Evolutionary conservation across 2,113 vertebrate genomes (phyloP), one percentile per base, ranked within the genome.

Genomic region (Notarius quadriscutis): DNA sequence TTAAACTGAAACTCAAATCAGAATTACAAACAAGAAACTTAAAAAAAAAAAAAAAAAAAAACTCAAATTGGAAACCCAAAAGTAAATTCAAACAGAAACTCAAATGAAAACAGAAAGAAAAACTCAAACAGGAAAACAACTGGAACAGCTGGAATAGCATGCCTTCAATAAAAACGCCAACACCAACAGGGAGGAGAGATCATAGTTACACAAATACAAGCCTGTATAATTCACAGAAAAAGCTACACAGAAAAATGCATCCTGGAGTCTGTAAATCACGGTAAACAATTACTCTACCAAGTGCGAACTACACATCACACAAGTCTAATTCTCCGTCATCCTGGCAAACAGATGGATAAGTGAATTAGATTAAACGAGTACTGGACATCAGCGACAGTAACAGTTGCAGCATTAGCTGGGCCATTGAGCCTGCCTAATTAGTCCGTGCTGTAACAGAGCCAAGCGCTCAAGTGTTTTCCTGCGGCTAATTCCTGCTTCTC

Each of bases 391-490:
- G 74, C 83, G 72, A 78, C n/a, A 87, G 83, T 17, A 27, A 34
- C 88, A 88, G 91, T 89, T 89, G 89, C 51, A 34, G 83, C 91
- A 89, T 93, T 91, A 93, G 87, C 91, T 91, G 91, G 86, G 91
- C 84, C 65, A 89, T 82, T 86, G 89, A 87, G 87, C 69, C 86
- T 11, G 55, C 87, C 41, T 50, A 85, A 84, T 88, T 91, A 92
- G 75, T 89, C 92, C 87, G 90, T 51, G 92, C 86, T 91, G 91
- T 87, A 89, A 85, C 50, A 51, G 85, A 90, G 93, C 93, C 92
- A 92, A 93, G 81, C 41, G 88, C 89, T 88, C 90, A 86, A 90
- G 74, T 86, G 80, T 50, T 88, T 91, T 89, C 87, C 88, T 84
- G 86, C 87, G 57, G 86, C 80, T 74, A 63, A 62, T 84, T 87